Evolutionary conservation across 2,797 vertebrate genomes (phyloP).

Genomic region (Cygnus olor): DNA sequence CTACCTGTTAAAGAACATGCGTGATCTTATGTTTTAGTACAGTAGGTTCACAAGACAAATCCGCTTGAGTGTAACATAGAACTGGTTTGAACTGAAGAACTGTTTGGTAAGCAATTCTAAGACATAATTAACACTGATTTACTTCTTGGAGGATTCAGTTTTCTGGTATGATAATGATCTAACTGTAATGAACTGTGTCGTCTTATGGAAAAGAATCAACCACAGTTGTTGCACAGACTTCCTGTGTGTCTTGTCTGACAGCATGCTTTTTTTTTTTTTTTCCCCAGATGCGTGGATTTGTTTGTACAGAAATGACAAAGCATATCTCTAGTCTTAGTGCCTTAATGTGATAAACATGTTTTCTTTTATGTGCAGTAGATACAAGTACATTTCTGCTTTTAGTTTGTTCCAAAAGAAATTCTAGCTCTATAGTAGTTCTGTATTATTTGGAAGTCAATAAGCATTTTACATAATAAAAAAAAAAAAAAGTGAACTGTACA

Average conservation of each 20-base stretch:
- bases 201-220: constrained; percentile 32
- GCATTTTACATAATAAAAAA: background rate
- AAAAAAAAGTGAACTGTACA: background rate
- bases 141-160: constrained; percentile 31
- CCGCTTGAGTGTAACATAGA: background rate
- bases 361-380: background rate
- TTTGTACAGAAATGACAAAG: constrained; percentile 2
- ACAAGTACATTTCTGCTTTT: background rate
- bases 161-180: constrained; percentile 53
- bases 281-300: background rate
- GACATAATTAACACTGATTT: constrained; percentile 43
- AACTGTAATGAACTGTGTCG: constrained; percentile 53
- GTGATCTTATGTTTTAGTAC: background rate
- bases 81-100: background rate
- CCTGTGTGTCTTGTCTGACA: constrained; percentile 5
- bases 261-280: background rate
- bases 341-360: background rate
- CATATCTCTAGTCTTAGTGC: background rate
- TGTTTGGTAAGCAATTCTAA: constrained; percentile 22
- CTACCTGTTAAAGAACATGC: background rate
- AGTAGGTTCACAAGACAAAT: background rate
- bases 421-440: background rate
- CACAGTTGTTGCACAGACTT: constrained; percentile 14
- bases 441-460: background rate
- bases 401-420: background rate